Evolutionary conservation across 2,113 vertebrate species (phyloP), one percentile per base, ranked within the genome.

Genomic region (Macrotis lagotis): DNA sequence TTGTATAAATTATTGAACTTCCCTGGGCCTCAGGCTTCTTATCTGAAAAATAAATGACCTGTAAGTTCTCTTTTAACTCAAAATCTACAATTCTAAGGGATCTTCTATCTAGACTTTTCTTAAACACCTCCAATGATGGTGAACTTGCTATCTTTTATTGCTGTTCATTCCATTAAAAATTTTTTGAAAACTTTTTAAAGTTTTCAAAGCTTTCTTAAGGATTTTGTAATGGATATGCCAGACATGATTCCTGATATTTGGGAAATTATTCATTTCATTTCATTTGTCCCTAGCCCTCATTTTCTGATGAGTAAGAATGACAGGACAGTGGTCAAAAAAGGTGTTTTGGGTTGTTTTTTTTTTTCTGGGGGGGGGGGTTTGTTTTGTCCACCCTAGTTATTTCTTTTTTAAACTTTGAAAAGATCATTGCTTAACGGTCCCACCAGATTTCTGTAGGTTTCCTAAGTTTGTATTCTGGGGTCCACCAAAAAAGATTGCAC

Each of bases 371-470:
- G n/a, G n/a, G n/a, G n/a, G n/a, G n/a, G n/a, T n/a, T n/a, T n/a
- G n/a, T n/a, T n/a, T 48, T 2, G 3, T 94, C 53, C 26, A 47
- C 50, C 11, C 51, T 50, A 94, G 50, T 55, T 25, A 92, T 53
- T 88, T 97, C 47, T 24, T 52, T 50, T 96, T 97, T 74, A 48
- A 88, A 91, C 31, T 93, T 95, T 91, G 51, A 92, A 88, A 92
- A 94, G 2, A 55, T 50, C 90, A 66, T 51, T 59, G 8, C 25
- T 94, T 0, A 1, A 26, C 37, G 26, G 12, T 66, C 31, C 31
- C 31, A 66, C 59, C 14, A 37, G 59, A 14, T 37, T 37, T 3
- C 0, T 66, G 28, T 66, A 28, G 37, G 31, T 66, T 59, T 66
- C 59, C 59, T 66, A 66, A 66, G 12, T 66, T 66, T 37, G 59